Conservation (phyloP, 2,888 invertebrate genomes). For the Syrphus vitripennis region DNA sequence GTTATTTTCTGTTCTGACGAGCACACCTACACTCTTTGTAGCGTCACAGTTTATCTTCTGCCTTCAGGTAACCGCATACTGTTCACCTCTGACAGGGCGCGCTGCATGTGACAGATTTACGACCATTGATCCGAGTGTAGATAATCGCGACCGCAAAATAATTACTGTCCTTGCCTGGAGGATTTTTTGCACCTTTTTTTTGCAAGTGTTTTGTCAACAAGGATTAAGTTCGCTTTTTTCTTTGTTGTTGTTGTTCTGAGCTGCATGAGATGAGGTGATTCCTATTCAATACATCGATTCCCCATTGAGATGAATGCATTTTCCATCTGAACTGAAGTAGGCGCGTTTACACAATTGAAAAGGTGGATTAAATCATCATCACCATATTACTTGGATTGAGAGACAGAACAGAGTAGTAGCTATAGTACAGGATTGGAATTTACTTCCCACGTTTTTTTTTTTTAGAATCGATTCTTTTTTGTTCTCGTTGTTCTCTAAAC, state of each 20-base stretch:
- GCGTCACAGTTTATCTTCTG: neutral
- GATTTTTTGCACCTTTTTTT: conserved; percentile 17
- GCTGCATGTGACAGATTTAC: conserved; percentile 52
- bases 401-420: neutral
- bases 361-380: conserved; percentile 44
- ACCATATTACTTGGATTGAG: neutral
- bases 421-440: conserved; percentile 34
- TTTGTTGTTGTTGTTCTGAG: neutral
- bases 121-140: conserved; percentile 45
- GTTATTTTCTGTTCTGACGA: neutral
- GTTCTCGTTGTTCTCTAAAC: neutral
- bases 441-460: conserved; percentile 52
- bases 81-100: conserved; percentile 25
- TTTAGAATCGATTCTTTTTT: conserved; percentile 19
- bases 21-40: conserved; percentile 8
- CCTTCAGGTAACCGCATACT: conserved; percentile 7
- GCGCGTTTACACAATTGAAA: conserved; percentile 41
- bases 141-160: conserved; percentile 58
- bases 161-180: conserved; percentile 35
- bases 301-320: conserved; percentile 18
- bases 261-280: conserved; percentile 31
- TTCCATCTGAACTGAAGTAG: conserved; percentile 2
- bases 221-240: neutral
- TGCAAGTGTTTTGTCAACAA: conserved; percentile 56
- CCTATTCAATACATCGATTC: conserved; percentile 4